phyloP scores from a whole-genome alignment of 2,797 vertebrate species.

The Lepidocolaptes lacrymiger region DNA sequence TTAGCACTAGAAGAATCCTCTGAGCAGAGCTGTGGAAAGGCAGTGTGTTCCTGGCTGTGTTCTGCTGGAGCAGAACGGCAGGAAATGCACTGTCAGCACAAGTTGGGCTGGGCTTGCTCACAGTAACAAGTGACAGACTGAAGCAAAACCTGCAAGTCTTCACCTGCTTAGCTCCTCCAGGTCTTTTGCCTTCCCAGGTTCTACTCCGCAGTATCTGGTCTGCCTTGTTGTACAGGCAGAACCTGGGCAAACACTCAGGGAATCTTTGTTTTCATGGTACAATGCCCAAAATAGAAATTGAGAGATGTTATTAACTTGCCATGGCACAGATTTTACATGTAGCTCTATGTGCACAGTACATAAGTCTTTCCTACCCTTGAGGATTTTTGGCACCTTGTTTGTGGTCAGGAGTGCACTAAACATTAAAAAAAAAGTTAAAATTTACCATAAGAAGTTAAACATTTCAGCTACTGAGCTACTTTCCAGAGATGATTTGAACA shows the following conservation, averaged over 20 bases:
- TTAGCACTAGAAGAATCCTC: neutral
- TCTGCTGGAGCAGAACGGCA: neutral
- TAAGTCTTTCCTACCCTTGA: neutral
- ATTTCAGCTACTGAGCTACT: neutral
- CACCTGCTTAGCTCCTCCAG: neutral
- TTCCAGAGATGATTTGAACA: neutral
- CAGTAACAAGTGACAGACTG: neutral
- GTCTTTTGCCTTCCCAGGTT: neutral
- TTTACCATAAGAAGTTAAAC: constrained; percentile 32
- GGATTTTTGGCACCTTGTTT: neutral
- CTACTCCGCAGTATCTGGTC: neutral
- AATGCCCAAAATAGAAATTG: neutral
- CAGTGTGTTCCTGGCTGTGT: neutral
- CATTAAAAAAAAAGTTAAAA: constrained; percentile 12
- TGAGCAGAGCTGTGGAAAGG: neutral
- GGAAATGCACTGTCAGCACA: neutral
- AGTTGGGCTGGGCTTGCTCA: neutral
- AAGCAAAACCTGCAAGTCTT: neutral
- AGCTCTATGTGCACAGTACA: neutral
- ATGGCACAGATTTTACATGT: neutral
- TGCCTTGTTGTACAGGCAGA: neutral
- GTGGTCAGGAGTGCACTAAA: neutral
- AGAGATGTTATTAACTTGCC: neutral
- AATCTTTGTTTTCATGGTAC: accelerated
- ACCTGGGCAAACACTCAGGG: accelerated